Percentiles rank a stretch among this genome's conserved stretches.
Evolutionary conservation across 2,113 vertebrate genomes (phyloP).

Genomic region (Trematomus loennbergii): DNA sequence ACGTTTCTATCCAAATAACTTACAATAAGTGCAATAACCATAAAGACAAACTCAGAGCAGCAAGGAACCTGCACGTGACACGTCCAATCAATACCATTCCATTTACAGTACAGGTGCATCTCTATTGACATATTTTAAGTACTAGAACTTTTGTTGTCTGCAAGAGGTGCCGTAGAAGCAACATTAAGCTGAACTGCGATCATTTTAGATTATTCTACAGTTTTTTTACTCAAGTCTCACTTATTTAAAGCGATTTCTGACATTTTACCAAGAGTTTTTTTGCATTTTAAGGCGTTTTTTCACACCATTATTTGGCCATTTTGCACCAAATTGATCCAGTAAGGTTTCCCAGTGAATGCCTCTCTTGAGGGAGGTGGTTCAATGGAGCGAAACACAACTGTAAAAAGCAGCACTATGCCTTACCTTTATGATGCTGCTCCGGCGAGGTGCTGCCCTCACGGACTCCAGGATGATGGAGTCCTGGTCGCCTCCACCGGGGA

Average conservation of each 20-base stretch:
- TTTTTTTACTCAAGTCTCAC: not conserved
- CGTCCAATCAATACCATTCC: no score
- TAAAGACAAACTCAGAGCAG: no score
- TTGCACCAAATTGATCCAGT: not conserved
- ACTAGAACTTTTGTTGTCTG: no score
- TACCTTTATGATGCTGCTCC: constrained; percentile 99
- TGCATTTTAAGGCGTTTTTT: not conserved
- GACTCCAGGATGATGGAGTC: constrained; percentile 87
- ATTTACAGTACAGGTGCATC: no score
- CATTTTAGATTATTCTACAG: no score
- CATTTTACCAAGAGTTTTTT: not conserved
- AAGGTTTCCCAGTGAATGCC: not conserved
- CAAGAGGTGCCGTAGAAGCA: no score
- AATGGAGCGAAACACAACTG: not conserved
- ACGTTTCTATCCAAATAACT: no score
- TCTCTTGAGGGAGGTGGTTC: not conserved
- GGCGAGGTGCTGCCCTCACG: constrained; percentile 88
- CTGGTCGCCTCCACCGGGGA: constrained; percentile 72
- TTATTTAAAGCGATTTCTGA: not conserved
- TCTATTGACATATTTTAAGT: no score
- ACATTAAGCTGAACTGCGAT: no score
- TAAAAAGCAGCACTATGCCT: not conserved
- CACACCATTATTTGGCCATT: not conserved
- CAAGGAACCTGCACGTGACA: no score
- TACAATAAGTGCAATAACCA: no score